These are phyloP conservation scores for Hemistola chrysoprasaria DNA, from an alignment of 2,888 invertebrate genomes.

Conservation along the genomic window DNA sequence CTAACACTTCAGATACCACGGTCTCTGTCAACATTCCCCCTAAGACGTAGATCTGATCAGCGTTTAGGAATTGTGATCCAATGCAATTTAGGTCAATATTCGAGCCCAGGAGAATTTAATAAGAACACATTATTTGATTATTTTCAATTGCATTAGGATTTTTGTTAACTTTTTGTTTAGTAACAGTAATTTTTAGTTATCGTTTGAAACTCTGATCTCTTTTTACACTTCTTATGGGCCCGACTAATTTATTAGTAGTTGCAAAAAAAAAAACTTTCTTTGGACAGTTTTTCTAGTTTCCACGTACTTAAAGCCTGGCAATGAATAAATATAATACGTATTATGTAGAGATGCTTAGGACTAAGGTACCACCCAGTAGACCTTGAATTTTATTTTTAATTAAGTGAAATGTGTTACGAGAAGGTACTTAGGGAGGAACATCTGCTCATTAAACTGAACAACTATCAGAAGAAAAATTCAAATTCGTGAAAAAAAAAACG, in stretches of 20 bases:
- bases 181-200: no score
- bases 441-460: no score
- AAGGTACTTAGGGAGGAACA: no score
- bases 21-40: slow-evolving; percentile 53
- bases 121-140: slow-evolving; percentile 1
- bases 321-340: no score
- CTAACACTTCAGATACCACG: slow-evolving; percentile 50
- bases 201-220: neutral
- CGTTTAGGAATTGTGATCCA: slow-evolving; percentile 10
- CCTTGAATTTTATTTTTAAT: no score
- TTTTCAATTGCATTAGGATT: neutral
- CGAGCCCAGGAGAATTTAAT: slow-evolving; percentile 28
- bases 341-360: no score
- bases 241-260: slow-evolving; percentile 14
- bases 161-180: neutral
- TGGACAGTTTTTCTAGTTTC: no score
- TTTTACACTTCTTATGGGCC: slow-evolving; percentile 20
- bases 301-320: no score
- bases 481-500: no score
- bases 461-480: no score
- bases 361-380: no score
- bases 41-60: slow-evolving; percentile 47
- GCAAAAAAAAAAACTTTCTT: neutral
- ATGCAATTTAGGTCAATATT: slow-evolving; percentile 19
- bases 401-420: no score